A percentile compares a stretch with the other conserved stretches of the same genome.
These are phyloP conservation scores for Catagonus wagneri DNA, from an alignment of 2,113 vertebrate species.

Conservation along the genomic window DNA sequence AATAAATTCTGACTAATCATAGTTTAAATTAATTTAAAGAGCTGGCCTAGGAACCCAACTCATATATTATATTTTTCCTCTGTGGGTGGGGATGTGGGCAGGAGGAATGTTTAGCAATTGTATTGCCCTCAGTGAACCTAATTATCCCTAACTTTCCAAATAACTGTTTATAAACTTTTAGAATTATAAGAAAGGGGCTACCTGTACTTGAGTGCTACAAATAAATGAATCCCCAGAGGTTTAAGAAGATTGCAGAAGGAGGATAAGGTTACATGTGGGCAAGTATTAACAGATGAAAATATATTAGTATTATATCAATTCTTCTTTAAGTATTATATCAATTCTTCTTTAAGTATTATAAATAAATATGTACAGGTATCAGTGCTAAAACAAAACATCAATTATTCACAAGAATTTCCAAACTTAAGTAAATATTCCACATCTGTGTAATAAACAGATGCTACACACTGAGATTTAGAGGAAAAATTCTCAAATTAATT, in stretches of 20 bases:
- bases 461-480: neutral
- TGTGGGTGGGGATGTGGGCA: neutral
- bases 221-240: slow-evolving; percentile 19
- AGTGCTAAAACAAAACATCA: slow-evolving; percentile 10
- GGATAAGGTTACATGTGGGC: neutral
- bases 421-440: slow-evolving; percentile 1
- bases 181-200: slow-evolving; percentile 53
- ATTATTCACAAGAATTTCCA: slow-evolving; percentile 60
- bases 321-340: slow-evolving; percentile 44
- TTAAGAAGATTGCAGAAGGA: slow-evolving; percentile 11
- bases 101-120: neutral
- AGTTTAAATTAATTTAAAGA: slow-evolving; percentile 30
- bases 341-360: slow-evolving; percentile 51
- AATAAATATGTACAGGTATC: slow-evolving; percentile 20
- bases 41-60: neutral
- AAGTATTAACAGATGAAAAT: slow-evolving; percentile 46
- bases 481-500: neutral
- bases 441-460: slow-evolving; percentile 53
- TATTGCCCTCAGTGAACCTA: neutral
- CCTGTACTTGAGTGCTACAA: neutral
- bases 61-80: slow-evolving; percentile 12
- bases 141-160: slow-evolving; percentile 32
- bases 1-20: neutral
- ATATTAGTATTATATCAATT: neutral
- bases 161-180: slow-evolving; percentile 38